Evolutionary conservation across 2,797 vertebrate genomes (phyloP).

Genomic region (Microctenopoma steveboyesi): DNA sequence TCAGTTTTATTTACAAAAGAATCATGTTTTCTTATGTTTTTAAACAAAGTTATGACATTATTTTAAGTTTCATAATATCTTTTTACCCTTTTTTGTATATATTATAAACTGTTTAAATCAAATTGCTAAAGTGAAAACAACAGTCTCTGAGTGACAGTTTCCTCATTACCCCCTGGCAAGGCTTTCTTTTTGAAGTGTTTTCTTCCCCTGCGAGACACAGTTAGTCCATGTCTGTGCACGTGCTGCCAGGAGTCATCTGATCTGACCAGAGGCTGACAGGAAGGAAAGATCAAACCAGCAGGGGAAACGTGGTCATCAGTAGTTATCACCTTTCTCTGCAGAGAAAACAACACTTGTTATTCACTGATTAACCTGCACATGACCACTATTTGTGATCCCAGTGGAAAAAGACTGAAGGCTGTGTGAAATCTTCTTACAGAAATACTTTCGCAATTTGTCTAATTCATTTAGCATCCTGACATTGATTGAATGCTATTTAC

Average conservation of each 20-base stretch:
- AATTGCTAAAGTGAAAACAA: neutral
- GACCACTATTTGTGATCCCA: constrained; percentile 1
- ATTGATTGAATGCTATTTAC: neutral
- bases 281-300: constrained; percentile 15
- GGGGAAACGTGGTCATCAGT: constrained; percentile 10
- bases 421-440: neutral
- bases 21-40: too few relatives aligned
- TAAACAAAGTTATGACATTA: too few relatives aligned
- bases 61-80: neutral
- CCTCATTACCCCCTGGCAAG: neutral
- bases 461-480: neutral
- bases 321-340: constrained; percentile 1
- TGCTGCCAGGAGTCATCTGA: constrained; percentile 15
- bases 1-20: neutral
- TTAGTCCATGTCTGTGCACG: constrained; percentile 1
- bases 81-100: neutral
- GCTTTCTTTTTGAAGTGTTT: neutral
- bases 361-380: constrained; percentile 19
- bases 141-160: neutral
- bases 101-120: too few relatives aligned
- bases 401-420: neutral
- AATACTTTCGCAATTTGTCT: neutral
- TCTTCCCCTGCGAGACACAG: neutral
- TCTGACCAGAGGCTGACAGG: constrained; percentile 19
- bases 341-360: constrained; percentile 15